These are phyloP conservation scores for Nomada hirtipes DNA, from an alignment of 2,888 invertebrate genomes.

Conservation along the genomic window DNA sequence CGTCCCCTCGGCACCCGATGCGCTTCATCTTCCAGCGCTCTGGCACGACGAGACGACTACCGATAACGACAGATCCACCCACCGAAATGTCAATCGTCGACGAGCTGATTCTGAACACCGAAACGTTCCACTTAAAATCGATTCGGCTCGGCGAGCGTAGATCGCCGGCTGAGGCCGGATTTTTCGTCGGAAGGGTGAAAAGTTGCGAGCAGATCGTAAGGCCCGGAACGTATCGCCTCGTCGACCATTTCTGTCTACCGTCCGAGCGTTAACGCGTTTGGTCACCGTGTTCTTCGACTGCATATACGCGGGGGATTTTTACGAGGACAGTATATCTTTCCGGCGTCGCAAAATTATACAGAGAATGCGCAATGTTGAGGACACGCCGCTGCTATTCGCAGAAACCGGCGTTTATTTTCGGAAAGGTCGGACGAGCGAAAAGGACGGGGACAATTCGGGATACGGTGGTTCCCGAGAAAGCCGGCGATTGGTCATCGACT, in stretches of 20 bases:
- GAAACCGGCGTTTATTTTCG: not conserved
- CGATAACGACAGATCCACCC: conserved; percentile 6
- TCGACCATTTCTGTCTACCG: not conserved
- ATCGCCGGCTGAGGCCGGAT: conserved; percentile 14
- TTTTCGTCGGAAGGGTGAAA: not conserved
- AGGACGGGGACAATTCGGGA: not conserved
- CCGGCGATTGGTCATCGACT: conserved; percentile 1
- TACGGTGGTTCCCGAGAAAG: not conserved
- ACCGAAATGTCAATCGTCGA: conserved; percentile 22
- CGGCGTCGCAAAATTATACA: conserved; percentile 5
- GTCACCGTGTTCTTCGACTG: not conserved
- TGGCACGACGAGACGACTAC: not conserved
- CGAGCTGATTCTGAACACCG: not conserved
- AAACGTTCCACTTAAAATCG: conserved; percentile 19
- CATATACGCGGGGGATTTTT: not conserved
- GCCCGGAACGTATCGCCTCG: not conserved
- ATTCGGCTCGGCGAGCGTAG: conserved; percentile 16
- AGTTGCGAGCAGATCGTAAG: not conserved
- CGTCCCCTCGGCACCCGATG: not conserved
- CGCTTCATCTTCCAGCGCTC: not conserved
- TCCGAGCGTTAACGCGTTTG: not conserved
- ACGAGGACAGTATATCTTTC: not conserved
- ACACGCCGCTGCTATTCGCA: not conserved
- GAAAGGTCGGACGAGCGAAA: not conserved
- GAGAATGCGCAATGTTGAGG: not conserved